Conservation (phyloP, 2,888 invertebrate species). For the Yponomeuta sedellus region DNA sequence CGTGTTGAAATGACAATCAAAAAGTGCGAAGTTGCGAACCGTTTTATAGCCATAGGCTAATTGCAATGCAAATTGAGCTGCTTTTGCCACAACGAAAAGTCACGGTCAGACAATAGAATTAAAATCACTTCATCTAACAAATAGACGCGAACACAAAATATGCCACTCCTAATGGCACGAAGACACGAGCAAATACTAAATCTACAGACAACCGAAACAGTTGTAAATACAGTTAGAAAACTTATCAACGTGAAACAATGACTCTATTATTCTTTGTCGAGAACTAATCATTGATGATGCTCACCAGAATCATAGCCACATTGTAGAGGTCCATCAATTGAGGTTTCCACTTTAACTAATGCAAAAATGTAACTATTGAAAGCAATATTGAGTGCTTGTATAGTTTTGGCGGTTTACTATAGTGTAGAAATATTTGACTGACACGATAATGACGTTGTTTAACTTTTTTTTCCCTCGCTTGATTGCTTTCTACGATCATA, state of each 20-base stretch:
- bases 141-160: neutral
- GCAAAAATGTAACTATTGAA: neutral
- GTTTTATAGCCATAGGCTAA: neutral
- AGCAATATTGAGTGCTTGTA: neutral
- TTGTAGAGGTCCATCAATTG: neutral
- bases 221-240: neutral
- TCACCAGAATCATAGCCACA: no score
- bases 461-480: neutral
- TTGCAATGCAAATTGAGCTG: neutral
- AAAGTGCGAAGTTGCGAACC: neutral
- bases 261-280: neutral
- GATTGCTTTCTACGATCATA: neutral
- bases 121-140: neutral
- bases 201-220: neutral
- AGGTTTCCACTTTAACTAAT: neutral
- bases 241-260: neutral
- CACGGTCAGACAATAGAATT: neutral
- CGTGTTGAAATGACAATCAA: neutral
- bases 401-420: neutral
- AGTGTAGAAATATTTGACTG: neutral
- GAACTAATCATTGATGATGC: neutral
- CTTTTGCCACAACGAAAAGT: neutral
- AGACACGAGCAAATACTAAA: slow-evolving; percentile 3
- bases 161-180: neutral
- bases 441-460: neutral